Evolutionary conservation across 2,113 vertebrate genomes (phyloP), one percentile per base, ranked within the genome.

Genomic region (Mastomys coucha): DNA sequence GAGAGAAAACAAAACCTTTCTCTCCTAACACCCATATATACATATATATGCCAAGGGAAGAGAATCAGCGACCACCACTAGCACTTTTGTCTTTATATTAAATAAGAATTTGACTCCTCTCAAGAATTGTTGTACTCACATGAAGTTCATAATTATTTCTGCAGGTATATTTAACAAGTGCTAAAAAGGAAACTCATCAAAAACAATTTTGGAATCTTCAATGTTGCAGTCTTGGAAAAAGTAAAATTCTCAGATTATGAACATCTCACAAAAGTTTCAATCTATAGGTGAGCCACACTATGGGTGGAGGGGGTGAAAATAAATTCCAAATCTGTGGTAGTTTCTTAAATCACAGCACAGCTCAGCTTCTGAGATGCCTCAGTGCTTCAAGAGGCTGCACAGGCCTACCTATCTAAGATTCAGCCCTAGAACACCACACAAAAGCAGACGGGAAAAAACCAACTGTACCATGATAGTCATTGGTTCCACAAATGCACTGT

Each of bases 131-230:
- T 36, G 19, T 45, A 63, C 12, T 85, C 58, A 82, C 39, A 90
- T 51, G 1, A 93, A 93, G 19, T 69, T 77, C 42, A 60, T 73
- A 90, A 94, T 39, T 75, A 87, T 93, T 82, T 69, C 60, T 53
- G 70, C 31, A 95, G 56, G 26, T 77, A 6, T 49, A 89, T 60
- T 86, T 42, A 88, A 53, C 14, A 90, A 22, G 58, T 67, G 67
- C 45, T 95, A 91, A 82, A 69, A 96, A 87, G 26, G 53, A 60
- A 95, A 91, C 20, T 11, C 56, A 93, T 88, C 69, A 85, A 81
- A 95, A 88, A 63, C 76, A 49, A 33, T 89, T 93, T 45, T 96
- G 67, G 24, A 89, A 86, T 93, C n/a, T 75, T 96, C 39, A 89
- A 72, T 72, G 60, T 7, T 16, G 36, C 28, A 24, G 65, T 26